These are phyloP conservation scores for Cantharis rustica DNA, from an alignment of 2,888 invertebrate genomes.

Conservation along the genomic window DNA sequence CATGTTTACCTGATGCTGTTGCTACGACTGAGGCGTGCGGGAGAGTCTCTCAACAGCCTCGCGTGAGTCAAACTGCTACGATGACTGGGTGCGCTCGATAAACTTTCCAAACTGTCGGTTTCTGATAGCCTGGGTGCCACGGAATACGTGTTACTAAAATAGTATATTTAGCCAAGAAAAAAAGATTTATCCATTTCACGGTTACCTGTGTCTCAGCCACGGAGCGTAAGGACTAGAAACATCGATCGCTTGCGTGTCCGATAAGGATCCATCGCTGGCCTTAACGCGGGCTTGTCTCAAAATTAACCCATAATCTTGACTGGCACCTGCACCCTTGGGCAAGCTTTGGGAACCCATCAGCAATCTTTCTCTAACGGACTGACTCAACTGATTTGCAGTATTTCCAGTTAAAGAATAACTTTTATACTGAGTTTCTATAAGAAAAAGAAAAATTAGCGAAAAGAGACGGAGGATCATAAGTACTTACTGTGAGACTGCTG, in stretches of 20 bases:
- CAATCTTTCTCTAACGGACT: conserved; percentile 81
- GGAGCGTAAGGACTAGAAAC: conserved; percentile 84
- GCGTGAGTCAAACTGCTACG: conserved; percentile 76
- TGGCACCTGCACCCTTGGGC: conserved; percentile 66
- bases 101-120: conserved; percentile 86
- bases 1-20: conserved; percentile 83
- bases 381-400: conserved; percentile 83
- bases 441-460: neutral
- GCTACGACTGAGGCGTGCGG: conserved; percentile 82
- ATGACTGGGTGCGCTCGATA: conserved; percentile 63
- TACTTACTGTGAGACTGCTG: conserved; percentile 68
- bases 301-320: conserved; percentile 54
- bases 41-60: conserved; percentile 69
- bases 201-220: conserved; percentile 82
- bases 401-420: conserved; percentile 85
- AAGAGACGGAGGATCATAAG: neutral
- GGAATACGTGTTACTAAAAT: conserved; percentile 70
- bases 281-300: conserved; percentile 54
- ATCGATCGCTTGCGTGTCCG: conserved; percentile 84
- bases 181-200: neutral
- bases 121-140: conserved; percentile 81
- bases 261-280: conserved; percentile 78
- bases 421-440: conserved; percentile 67
- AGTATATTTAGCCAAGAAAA: neutral
- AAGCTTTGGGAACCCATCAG: conserved; percentile 85